These are phyloP conservation scores for Cynodonichthys magdalenae DNA, from an alignment of 2,797 vertebrate genomes.

Conservation along the genomic window DNA sequence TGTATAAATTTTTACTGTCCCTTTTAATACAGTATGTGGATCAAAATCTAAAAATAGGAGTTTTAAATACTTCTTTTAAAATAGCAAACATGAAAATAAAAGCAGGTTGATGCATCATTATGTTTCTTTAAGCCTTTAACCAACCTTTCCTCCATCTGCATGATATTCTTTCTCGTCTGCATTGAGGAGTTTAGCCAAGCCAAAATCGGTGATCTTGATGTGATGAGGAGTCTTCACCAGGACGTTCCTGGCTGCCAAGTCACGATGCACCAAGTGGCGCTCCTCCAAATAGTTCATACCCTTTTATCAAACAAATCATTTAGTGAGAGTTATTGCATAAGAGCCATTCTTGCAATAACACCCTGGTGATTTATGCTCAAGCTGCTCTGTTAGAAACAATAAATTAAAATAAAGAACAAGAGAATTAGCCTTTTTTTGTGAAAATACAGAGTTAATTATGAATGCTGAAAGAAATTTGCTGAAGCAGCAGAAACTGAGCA, in stretches of 20 bases:
- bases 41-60: no score
- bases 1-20: no score
- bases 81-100: no score
- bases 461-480: no score
- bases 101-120: no score
- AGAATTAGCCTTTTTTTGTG: no score
- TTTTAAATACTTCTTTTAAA: no score
- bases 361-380: neutral
- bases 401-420: neutral
- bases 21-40: no score
- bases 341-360: neutral
- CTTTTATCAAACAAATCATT: constrained; percentile 73
- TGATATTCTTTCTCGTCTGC: constrained; percentile 97
- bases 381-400: neutral
- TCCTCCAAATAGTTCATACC: constrained; percentile 99
- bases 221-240: constrained; percentile 97
- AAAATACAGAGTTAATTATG: no score
- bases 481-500: no score
- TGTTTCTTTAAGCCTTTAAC: constrained; percentile 18
- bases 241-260: constrained; percentile 95
- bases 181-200: constrained; percentile 93
- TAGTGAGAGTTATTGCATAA: constrained; percentile 20
- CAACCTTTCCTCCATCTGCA: constrained; percentile 95
- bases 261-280: constrained; percentile 94
- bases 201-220: constrained; percentile 98